Percentiles rank a stretch among this genome's conserved stretches.
phyloP scores from a whole-genome alignment of 2,888 invertebrate species.

The Sinodicranocentrus sp. region DNA sequence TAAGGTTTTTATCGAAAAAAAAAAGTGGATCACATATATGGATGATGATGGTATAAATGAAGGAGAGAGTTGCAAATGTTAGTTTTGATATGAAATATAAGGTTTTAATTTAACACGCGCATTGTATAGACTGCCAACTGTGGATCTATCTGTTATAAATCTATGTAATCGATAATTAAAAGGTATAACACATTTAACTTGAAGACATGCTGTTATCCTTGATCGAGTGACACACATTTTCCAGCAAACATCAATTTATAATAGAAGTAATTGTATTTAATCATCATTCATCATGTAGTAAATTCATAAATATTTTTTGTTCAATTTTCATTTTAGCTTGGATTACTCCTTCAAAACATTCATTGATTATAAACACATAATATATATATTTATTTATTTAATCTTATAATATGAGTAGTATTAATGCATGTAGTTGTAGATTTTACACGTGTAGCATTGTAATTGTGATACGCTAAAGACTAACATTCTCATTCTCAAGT shows the following conservation, averaged over 20 bases:
- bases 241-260: no score
- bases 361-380: not conserved
- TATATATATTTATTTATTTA: not conserved
- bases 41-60: no score
- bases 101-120: slow-evolving; percentile 18
- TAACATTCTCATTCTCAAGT: slow-evolving; percentile 27
- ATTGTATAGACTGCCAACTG: slow-evolving; percentile 12
- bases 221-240: not conserved
- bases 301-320: slow-evolving; percentile 25
- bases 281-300: slow-evolving; percentile 1
- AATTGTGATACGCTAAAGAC: not conserved
- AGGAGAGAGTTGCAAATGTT: no score
- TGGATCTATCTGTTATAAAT: not conserved
- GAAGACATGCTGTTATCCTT: not conserved
- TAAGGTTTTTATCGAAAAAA: no score
- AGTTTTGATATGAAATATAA: slow-evolving; percentile 28
- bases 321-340: slow-evolving; percentile 23
- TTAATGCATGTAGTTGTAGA: not conserved
- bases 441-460: not conserved
- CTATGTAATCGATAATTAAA: not conserved
- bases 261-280: not conserved
- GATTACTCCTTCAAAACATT: not conserved
- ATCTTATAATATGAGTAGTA: not conserved
- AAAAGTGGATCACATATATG: no score
- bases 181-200: not conserved